phyloP scores from a whole-genome alignment of 2,113 vertebrate genomes.

The Maylandia zebra region DNA sequence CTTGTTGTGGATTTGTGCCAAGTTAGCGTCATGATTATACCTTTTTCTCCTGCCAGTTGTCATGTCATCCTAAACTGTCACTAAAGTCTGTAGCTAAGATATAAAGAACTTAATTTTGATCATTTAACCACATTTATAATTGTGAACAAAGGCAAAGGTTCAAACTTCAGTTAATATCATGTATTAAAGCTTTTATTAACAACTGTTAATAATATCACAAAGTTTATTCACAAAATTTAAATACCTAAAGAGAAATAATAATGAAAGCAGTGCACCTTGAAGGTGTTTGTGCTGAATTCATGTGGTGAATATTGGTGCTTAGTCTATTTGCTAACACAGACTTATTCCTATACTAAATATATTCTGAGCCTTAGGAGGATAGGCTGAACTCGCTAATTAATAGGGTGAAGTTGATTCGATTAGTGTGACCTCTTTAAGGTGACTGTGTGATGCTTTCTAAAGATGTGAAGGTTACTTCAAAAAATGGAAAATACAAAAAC shows the following conservation, averaged over 20 bases:
- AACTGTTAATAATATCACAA: not conserved
- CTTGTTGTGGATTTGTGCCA: slow-evolving; percentile 33
- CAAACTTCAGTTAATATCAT: not conserved
- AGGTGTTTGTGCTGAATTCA: not conserved
- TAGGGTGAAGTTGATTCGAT: slow-evolving; percentile 42
- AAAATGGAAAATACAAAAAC: not conserved
- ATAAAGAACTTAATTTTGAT: not conserved
- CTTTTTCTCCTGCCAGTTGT: not conserved
- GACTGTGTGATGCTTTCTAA: not conserved
- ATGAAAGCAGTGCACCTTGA: not conserved
- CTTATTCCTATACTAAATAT: slow-evolving; percentile 20
- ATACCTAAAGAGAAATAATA: not conserved
- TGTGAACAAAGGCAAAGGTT: not conserved
- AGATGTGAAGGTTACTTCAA: not conserved
- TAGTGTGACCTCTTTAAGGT: slow-evolving; percentile 26
- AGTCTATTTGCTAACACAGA: not conserved
- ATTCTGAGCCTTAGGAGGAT: not conserved
- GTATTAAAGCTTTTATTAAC: not conserved
- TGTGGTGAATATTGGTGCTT: not conserved
- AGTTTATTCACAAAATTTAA: not conserved
- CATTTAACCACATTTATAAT: not conserved
- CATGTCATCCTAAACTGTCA: not conserved
- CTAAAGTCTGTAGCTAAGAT: not conserved
- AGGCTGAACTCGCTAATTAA: not conserved
- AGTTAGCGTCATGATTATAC: not conserved